Evolutionary conservation across 2,888 invertebrate species (phyloP).

Genomic region (Diarsia rubi): DNA sequence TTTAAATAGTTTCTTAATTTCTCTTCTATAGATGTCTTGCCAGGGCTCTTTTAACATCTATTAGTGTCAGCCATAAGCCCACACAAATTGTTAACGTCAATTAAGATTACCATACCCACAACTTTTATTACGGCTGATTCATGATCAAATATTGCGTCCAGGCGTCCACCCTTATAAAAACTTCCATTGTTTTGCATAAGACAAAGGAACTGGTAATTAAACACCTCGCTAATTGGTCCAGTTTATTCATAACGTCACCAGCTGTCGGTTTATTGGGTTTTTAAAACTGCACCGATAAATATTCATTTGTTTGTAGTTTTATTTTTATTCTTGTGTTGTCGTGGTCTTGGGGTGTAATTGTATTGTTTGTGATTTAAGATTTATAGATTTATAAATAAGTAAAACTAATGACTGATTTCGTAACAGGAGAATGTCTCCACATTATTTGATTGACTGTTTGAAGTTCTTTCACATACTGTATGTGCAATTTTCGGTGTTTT

Average conservation of each 20-base stretch:
- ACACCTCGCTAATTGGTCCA: slow-evolving; percentile 66
- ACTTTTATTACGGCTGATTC: slow-evolving; percentile 52
- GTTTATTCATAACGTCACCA: slow-evolving; percentile 68
- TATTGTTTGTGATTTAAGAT: slow-evolving; percentile 22
- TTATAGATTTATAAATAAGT: background rate
- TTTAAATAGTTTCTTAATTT: background rate
- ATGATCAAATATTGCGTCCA: slow-evolving; percentile 34
- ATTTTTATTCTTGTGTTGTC: slow-evolving; percentile 18
- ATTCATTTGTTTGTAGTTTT: slow-evolving; percentile 61
- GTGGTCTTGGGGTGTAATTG: slow-evolving; percentile 5
- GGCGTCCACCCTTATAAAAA: slow-evolving; percentile 53
- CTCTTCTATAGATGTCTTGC: too few species aligned
- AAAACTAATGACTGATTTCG: background rate
- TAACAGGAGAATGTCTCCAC: background rate
- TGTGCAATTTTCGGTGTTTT: background rate
- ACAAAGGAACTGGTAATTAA: slow-evolving; percentile 68
- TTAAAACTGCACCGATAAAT: slow-evolving; percentile 58
- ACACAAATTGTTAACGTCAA: slow-evolving; percentile 24
- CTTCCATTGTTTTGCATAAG: slow-evolving; percentile 61
- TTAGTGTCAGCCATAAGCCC: background rate
- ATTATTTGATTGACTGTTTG: background rate
- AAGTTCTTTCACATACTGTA: background rate
- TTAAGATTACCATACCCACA: slow-evolving; percentile 43
- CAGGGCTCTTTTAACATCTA: background rate
- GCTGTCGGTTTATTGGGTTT: slow-evolving; percentile 64